Evolutionary conservation across 1,140 invertebrate species (phyloP), one percentile per base, ranked within the genome.

Genomic region (Agrilus planipennis): DNA sequence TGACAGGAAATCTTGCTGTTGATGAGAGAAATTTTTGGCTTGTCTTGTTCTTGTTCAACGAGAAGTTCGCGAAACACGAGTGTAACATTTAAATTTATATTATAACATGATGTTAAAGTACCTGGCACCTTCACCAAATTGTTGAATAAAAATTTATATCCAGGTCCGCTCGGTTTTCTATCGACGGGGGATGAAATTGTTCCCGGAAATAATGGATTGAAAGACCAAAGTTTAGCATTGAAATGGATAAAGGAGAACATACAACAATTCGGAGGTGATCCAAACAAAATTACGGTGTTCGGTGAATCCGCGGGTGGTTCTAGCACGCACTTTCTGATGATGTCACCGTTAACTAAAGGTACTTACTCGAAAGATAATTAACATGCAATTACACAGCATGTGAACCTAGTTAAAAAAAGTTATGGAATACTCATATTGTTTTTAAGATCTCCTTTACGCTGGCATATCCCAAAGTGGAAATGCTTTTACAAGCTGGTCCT

Each of bases 381-480:
- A 49, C 0, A 25, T 49, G 4, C 55, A 54, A 4, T 36, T 46
- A 12, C n/a, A 23, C 0, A 10, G 17, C 28, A 0, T 1, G 17
- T 18, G 15, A 41, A 18, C 9, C 39, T n/a, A 38, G 14, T 38
- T 38, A 7, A 18, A 12, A 20, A 5, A 15, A n/a, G 12, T 18
- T 25, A 30, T 12, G 29, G 19, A 47, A 4, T 6, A 2, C 19
- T 34, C 3, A 15, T 12, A 38, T 22, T 38, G 15, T 43, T 31
- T 31, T 42, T 20, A 34, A 82, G 81, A 76, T 35, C 51, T 85
- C 3, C 83, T 87, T 44, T 76, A 81, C 38, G 72, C 75, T 29
- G 82, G 64, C 3, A 84, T 88, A 40, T 75, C 81, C 0, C 76
- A 85, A 62, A 84, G 83, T 53, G 87, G 87, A 2, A 85, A 79